These are phyloP conservation scores for Patella vulgata DNA, from an alignment of 1,140 invertebrate genomes.

Conservation along the genomic window DNA sequence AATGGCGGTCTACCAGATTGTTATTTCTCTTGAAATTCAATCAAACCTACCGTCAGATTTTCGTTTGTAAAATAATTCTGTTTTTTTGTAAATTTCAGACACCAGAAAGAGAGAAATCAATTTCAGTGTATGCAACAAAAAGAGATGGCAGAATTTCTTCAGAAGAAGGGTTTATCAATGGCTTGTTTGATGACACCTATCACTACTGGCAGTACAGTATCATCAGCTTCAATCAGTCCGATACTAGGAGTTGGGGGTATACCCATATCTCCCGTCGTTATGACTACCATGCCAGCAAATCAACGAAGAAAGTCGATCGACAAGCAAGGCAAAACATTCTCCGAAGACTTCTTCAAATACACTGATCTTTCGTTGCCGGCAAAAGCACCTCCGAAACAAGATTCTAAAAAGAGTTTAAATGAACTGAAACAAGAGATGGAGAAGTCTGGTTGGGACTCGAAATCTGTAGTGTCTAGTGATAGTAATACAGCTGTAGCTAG, in stretches of 20 bases:
- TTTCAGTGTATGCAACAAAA: constrained; percentile 32
- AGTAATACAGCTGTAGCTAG: constrained; percentile 1
- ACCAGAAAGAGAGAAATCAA: constrained; percentile 28
- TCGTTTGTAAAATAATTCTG: no score
- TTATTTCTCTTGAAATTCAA: no score
- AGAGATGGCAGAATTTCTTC: constrained; percentile 30
- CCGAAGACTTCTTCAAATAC: constrained; percentile 16
- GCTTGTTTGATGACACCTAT: constrained; percentile 16
- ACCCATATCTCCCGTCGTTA: constrained; percentile 3
- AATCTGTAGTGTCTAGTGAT: not conserved
- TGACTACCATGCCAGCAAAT: not conserved
- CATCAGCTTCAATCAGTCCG: constrained; percentile 13
- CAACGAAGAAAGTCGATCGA: constrained; percentile 1
- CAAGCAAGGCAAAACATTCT: constrained; percentile 13
- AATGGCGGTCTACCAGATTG: no score
- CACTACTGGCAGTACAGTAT: constrained; percentile 21
- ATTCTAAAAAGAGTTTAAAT: constrained; percentile 18
- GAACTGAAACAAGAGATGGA: constrained; percentile 22
- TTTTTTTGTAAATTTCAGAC: constrained; percentile 36
- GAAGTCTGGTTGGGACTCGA: constrained; percentile 2
- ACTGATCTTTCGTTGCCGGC: constrained; percentile 4
- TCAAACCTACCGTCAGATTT: no score
- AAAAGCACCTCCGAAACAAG: constrained; percentile 5
- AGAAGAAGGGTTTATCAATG: constrained; percentile 23
- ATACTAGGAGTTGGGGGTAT: constrained; percentile 5